Evolutionary conservation across 1,140 invertebrate species (phyloP), one percentile per base, ranked within the genome.

Genomic region (Psilanteris sp.): DNA sequence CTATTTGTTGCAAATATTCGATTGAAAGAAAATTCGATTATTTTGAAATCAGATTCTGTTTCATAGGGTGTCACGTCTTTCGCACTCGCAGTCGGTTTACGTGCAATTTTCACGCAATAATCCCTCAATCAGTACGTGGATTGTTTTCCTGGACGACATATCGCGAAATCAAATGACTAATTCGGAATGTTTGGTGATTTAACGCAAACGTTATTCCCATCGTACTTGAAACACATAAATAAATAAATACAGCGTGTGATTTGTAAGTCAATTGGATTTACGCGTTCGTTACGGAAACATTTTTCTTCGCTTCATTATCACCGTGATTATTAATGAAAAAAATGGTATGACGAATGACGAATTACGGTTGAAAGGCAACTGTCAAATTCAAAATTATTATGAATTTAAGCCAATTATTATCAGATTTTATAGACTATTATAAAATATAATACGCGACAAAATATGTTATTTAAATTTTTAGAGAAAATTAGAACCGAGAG

Each of bases 111-210:
- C 54, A 14, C 26, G 37, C 41, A 52, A 67, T 67, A 57, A 67
- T 62, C 37, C 44, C 32, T 39, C 54, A 75, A 75, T 75, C 61
- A 75, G 37, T 29, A 24, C n/a, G 11, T 24, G 34, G 59, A 50
- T 68, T 68, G 64, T 68, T 68, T 57, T 15, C 24, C 7, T n/a
- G 29, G 27, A 8, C 41, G 31, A 55, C 29, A 14, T 37, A 8
- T 39, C 20, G 26, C 50, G n/a, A 59, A 73, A 73, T 73, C 43
- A 66, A 52, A 66, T 50, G 22, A 36, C 32, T 66, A 73, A 73
- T 73, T 59, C 29, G n/a, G 43, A 3, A 18, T 20, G 20, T 48
- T 62, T 62, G 46, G 6, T 32, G 29, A 57, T 64, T 64, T 41
- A 36, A 29, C 43, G 27, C 18, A 22, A 54, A 34, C 11, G 57